These are phyloP conservation scores for Palythoa grandiflora DNA, from an alignment of 92 coral and sea anemone species.

Conservation along the genomic window DNA sequence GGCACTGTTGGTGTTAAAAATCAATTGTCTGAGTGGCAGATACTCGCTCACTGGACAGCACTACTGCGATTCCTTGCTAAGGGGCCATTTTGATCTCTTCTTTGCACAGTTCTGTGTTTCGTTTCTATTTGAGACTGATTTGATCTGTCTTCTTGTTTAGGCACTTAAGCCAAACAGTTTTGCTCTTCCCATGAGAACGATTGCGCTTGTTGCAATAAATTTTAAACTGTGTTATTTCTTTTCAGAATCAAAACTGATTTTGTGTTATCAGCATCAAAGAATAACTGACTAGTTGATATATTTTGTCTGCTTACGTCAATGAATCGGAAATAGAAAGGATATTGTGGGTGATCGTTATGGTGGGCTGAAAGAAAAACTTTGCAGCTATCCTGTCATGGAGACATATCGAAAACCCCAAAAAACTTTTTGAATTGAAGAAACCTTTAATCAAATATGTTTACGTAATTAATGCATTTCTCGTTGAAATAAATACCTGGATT, in stretches of 20 bases:
- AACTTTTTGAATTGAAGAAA: not conserved
- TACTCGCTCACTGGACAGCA: too few relatives aligned
- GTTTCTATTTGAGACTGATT: not conserved
- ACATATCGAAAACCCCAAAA: not conserved
- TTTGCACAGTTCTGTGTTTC: not conserved
- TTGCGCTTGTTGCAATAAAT: not conserved
- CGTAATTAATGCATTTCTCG: too few relatives aligned
- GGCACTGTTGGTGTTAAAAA: not conserved
- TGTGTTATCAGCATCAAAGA: not conserved
- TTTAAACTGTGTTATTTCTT: not conserved
- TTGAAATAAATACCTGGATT: too few relatives aligned
- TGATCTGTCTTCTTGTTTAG: not conserved
- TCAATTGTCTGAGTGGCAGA: not conserved
- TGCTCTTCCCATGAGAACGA: not conserved
- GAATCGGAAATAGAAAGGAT: conserved; percentile 8
- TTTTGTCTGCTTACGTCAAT: conserved; percentile 33
- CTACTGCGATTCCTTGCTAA: not conserved
- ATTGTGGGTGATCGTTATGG: not conserved
- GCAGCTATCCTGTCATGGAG: not conserved
- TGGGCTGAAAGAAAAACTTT: not conserved
- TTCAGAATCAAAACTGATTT: not conserved
- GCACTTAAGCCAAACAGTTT: not conserved
- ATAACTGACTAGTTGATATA: not conserved
- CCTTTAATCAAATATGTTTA: not conserved
- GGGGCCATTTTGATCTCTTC: conserved; percentile 18